Conservation (phyloP, 1,140 invertebrate species). For the Orchestia grillus region DNA sequence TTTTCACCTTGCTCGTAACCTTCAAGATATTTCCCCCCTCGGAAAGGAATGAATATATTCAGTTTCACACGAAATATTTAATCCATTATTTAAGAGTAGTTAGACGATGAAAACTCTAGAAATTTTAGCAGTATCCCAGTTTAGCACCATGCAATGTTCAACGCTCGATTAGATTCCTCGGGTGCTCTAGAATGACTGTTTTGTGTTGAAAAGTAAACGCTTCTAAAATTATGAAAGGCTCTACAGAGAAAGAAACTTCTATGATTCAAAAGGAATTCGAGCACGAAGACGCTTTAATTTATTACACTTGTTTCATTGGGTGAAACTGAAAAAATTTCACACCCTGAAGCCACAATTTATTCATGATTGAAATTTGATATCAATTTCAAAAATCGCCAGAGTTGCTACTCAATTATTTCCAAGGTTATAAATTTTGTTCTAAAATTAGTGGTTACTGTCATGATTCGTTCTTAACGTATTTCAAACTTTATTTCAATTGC, state of each 20-base stretch:
- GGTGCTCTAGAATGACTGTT: neutral
- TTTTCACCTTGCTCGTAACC: neutral
- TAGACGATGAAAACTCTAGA: neutral
- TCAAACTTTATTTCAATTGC: neutral
- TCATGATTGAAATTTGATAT: neutral
- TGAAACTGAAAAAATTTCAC: no score
- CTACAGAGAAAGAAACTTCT: no score
- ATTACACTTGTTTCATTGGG: no score
- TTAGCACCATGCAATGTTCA: neutral
- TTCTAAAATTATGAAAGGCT: neutral
- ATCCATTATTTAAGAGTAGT: neutral
- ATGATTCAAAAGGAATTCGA: no score
- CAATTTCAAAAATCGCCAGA: neutral
- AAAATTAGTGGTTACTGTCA: neutral
- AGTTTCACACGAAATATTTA: neutral
- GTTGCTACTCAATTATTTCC: neutral
- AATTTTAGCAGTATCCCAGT: neutral
- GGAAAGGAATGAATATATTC: neutral
- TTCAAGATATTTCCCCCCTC: neutral
- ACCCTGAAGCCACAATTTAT: neutral
- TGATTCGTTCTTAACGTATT: no score
- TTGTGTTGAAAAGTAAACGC: neutral
- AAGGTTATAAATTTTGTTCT: neutral
- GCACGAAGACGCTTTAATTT: no score
- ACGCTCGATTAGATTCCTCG: no score